phyloP scores from a whole-genome alignment of 1,140 invertebrate species.

The Halyomorpha halys region DNA sequence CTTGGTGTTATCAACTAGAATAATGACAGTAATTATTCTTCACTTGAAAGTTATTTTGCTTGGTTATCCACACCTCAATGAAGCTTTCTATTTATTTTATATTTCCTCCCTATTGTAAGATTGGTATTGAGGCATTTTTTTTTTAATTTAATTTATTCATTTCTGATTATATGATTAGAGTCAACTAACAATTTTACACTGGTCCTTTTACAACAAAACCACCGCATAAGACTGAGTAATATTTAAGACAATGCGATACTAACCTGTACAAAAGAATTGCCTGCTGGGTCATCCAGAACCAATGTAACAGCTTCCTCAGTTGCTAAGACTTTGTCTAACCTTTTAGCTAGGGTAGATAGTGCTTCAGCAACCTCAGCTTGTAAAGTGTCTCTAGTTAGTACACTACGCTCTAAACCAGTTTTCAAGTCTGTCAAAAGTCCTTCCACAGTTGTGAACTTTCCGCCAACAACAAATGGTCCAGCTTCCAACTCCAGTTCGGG shows the following conservation, averaged over 20 bases:
- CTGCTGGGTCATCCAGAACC: slow-evolving; percentile 89
- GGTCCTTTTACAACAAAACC: too few relatives aligned
- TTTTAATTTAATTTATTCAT: too few relatives aligned
- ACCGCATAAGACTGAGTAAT: too few relatives aligned
- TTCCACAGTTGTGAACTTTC: slow-evolving; percentile 92
- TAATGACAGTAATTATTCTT: too few relatives aligned
- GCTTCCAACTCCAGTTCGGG: slow-evolving; percentile 86
- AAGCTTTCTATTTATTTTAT: too few relatives aligned
- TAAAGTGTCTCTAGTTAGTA: slow-evolving; percentile 55
- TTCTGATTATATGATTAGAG: too few relatives aligned
- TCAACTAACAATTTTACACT: too few relatives aligned
- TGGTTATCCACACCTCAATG: too few relatives aligned
- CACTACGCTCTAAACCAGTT: slow-evolving; percentile 39
- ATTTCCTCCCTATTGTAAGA: too few relatives aligned
- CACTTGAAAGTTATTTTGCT: too few relatives aligned
- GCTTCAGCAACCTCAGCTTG: slow-evolving; percentile 37
- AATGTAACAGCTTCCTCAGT: slow-evolving; percentile 57
- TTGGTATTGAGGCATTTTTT: too few relatives aligned
- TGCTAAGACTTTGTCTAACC: slow-evolving; percentile 51
- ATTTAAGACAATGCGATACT: slow-evolving; percentile 2
- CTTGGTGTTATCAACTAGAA: too few relatives aligned
- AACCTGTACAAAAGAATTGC: slow-evolving; percentile 92
- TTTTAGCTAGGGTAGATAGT: slow-evolving; percentile 30
- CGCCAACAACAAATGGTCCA: slow-evolving; percentile 72
- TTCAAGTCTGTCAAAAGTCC: slow-evolving; percentile 59